Evolutionary conservation across 2,888 invertebrate genomes (phyloP), one percentile per base, ranked within the genome.

Genomic region (Drosophila quinaria): DNA sequence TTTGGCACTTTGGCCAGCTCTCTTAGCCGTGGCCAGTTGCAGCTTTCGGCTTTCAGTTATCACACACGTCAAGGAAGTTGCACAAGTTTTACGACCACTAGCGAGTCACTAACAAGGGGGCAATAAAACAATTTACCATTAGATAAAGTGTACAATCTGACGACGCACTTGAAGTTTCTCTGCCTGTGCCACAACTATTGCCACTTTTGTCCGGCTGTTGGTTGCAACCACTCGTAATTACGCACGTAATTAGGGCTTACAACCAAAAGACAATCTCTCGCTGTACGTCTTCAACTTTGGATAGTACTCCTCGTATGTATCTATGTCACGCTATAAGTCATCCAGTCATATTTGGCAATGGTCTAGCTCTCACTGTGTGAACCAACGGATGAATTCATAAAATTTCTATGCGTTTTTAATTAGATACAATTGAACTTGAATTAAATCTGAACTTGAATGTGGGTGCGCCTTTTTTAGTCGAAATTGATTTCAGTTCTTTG

Each of bases 221-320:
- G 41, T 46, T 60, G 39, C 62, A 69, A 51, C n/a, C 35, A 37
- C 10, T 35, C 22, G 80, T 71, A 74, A 86, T 75, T 79, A 71
- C 70, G 68, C 64, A 71, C 67, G 86, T 88, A 85, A 85, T 88
- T 88, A 81, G 70, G 72, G 78, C 29, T 74, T 76, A 64, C 72
- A 71, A 74, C 56, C 41, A 25, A 25, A 25, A 44, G 35, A 62
- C 76, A 66, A 79, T 63, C 76, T 84, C 80, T 79, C 66, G 54
- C 67, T 35, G 52, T 37, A 41, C 51, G 68, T 71, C 75, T 11
- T 54, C 56, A 64, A 54, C 67, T 52, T 42, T 68, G 35, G 25
- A 51, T 39, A 39, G 52, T 52, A 52, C 55, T 54, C 25, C 25
- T 25, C 25, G 25, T 17, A 17, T 47, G 56, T 47, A 59, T 33